phyloP scores from a whole-genome alignment of 2,797 vertebrate species.

The Tragopan temminckii region DNA sequence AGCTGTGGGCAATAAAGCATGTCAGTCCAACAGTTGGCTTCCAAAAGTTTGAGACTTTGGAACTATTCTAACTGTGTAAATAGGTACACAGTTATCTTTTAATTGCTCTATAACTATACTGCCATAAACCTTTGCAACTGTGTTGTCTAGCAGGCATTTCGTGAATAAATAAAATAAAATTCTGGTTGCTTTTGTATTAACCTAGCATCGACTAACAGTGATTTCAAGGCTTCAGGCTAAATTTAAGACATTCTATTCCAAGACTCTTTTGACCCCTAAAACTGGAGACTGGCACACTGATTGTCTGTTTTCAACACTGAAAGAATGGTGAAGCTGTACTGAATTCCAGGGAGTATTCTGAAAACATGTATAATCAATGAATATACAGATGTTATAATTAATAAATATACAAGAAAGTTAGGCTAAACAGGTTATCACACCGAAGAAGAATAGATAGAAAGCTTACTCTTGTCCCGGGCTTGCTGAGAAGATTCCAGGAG shows the following conservation, averaged over 20 bases:
- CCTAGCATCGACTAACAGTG: neutral
- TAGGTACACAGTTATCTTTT: constrained; percentile 39
- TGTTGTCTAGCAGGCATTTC: neutral
- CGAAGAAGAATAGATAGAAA: too few species aligned
- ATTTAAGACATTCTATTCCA: neutral
- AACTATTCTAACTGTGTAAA: constrained; percentile 56
- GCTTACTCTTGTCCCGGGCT: too few species aligned
- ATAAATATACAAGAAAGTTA: too few species aligned
- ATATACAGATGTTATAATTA: too few species aligned
- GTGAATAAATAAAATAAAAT: neutral
- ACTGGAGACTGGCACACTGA: neutral
- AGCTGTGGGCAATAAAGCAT: constrained; percentile 33
- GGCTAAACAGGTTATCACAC: too few species aligned
- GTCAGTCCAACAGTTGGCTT: constrained; percentile 22
- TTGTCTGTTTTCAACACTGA: neutral
- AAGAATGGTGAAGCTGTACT: neutral
- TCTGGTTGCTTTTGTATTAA: neutral
- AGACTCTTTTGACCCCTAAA: neutral
- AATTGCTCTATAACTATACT: neutral
- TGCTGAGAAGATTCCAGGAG: too few species aligned
- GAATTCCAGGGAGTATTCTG: neutral
- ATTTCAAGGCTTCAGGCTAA: neutral
- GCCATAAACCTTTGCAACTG: constrained; percentile 27
- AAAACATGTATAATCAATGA: neutral
- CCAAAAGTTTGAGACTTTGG: constrained; percentile 55